Conservation (phyloP, 1,140 invertebrate species). For the Drosophila bipectinata region DNA sequence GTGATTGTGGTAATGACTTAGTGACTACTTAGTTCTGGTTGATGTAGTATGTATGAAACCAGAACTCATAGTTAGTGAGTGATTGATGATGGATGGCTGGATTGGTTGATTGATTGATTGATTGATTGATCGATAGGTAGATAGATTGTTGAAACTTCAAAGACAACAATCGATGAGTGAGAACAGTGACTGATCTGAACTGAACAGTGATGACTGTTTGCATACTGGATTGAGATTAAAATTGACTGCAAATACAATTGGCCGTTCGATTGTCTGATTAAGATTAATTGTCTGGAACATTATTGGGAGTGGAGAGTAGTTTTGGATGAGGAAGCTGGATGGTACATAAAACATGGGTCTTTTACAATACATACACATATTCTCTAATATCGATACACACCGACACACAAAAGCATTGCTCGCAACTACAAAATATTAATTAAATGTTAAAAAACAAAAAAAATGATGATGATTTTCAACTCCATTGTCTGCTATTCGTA, state of each 20-base stretch:
- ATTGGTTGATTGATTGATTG: not conserved
- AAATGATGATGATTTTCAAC: not conserved
- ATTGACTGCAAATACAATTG: conserved; percentile 4
- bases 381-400: conserved; percentile 32
- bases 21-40: not conserved
- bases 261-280: conserved; percentile 4
- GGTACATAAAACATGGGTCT: conserved; percentile 52
- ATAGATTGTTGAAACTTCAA: conserved; percentile 78
- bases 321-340: conserved; percentile 12
- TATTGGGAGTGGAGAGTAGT: conserved; percentile 5
- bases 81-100: conserved; percentile 29
- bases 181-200: conserved; percentile 52
- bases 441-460: conserved; percentile 11
- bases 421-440: conserved; percentile 47
- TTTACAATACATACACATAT: conserved; percentile 49
- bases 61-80: conserved; percentile 12
- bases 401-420: conserved; percentile 32
- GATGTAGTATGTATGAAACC: not conserved
- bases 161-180: conserved; percentile 80
- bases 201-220: conserved; percentile 58
- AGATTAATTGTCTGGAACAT: conserved; percentile 4
- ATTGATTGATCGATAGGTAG: conserved; percentile 17
- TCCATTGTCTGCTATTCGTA: not conserved
- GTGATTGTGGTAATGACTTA: conserved; percentile 1
- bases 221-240: conserved; percentile 14